phyloP scores from a whole-genome alignment of 1,140 invertebrate genomes.

The Gonatopus flavifemur region DNA sequence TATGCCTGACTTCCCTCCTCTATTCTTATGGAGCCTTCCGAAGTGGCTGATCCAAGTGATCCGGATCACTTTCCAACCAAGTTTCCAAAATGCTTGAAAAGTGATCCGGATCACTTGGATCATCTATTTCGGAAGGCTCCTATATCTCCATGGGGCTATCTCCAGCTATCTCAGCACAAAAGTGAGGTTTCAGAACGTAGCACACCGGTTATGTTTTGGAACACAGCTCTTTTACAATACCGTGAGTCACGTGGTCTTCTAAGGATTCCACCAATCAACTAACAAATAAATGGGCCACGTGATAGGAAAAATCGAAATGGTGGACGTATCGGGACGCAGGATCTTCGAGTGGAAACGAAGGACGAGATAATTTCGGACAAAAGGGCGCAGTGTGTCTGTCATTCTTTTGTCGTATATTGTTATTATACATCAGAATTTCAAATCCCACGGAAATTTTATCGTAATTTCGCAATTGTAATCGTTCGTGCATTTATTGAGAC shows the following conservation, averaged over 20 bases:
- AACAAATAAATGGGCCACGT: conserved; percentile 29
- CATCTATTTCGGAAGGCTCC: too few species aligned
- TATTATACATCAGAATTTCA: conserved; percentile 21
- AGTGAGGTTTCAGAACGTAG: too few species aligned
- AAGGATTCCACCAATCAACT: neutral
- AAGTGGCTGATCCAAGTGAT: too few species aligned
- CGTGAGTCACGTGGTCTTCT: conserved; percentile 25
- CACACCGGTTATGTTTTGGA: too few species aligned
- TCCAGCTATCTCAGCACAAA: too few species aligned
- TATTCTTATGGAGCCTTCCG: too few species aligned
- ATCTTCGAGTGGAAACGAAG: conserved; percentile 49
- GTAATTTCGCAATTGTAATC: neutral
- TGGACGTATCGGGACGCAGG: conserved; percentile 54
- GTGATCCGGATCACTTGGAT: too few species aligned
- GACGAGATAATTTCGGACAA: conserved; percentile 49
- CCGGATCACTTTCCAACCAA: too few species aligned
- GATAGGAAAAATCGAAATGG: conserved; percentile 54
- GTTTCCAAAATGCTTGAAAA: too few species aligned
- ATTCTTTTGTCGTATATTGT: conserved; percentile 32
- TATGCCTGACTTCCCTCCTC: too few species aligned
- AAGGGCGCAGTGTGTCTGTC: conserved; percentile 38
- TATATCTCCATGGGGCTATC: too few species aligned
- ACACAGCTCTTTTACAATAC: too few species aligned
- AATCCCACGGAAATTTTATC: conserved; percentile 4
- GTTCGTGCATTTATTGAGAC: neutral